Evolutionary conservation across 2,797 vertebrate species (phyloP).

Genomic region (Masticophis lateralis): DNA sequence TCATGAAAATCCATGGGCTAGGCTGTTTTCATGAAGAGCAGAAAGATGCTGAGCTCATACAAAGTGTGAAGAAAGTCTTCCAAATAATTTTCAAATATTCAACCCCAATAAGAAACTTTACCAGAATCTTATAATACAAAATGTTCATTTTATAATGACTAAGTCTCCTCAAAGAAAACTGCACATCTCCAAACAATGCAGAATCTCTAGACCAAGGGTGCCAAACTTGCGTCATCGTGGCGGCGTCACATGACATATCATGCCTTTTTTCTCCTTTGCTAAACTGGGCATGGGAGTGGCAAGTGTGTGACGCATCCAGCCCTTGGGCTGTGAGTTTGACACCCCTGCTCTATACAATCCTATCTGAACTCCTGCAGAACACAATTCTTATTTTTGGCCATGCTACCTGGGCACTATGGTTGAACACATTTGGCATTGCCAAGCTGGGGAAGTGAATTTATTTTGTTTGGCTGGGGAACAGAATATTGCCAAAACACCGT

Average conservation of each 20-base stretch:
- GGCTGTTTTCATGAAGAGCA: neutral
- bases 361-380: neutral
- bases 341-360: neutral
- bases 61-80: neutral
- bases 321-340: too few relatives aligned
- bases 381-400: neutral
- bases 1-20: neutral
- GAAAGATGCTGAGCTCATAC: neutral
- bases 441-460: neutral
- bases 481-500: neutral
- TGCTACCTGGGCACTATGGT: neutral
- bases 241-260: too few relatives aligned
- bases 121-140: neutral
- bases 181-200: neutral
- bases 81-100: neutral
- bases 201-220: neutral
- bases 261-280: too few relatives aligned
- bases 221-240: too few relatives aligned
- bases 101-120: neutral
- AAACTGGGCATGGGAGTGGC: too few relatives aligned
- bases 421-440: neutral
- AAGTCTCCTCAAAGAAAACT: conserved; percentile 10
- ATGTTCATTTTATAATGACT: neutral
- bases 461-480: neutral
- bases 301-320: too few relatives aligned